A percentile compares a stretch with the other conserved stretches of the same genome.
Conservation (phyloP, 2,888 invertebrate genomes). For the Platycheirus rosarum region DNA sequence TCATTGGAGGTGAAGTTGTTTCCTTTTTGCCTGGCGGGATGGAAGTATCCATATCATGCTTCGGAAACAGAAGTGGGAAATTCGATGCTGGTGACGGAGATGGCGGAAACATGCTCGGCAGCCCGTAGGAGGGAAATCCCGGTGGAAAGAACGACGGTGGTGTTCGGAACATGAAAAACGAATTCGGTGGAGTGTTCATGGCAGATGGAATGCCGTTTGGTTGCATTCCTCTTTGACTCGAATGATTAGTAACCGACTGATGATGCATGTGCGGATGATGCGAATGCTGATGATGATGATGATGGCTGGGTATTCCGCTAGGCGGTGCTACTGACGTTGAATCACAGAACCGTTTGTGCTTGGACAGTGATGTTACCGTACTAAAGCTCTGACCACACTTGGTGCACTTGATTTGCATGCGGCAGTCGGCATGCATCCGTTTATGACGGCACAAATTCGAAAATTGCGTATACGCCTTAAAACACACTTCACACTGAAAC, state of each 20-base stretch:
- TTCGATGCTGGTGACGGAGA: constrained; percentile 80
- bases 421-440: constrained; percentile 98
- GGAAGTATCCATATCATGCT: constrained; percentile 83
- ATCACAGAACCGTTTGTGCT: constrained; percentile 98
- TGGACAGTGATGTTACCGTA: constrained; percentile 94
- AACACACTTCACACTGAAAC: constrained; percentile 97
- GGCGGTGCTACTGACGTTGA: constrained; percentile 86
- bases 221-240: constrained; percentile 51
- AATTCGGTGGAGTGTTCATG: constrained; percentile 84
- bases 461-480: constrained; percentile 99
- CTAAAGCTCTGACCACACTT: constrained; percentile 97
- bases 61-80: constrained; percentile 85
- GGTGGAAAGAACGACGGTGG: constrained; percentile 87
- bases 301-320: constrained; percentile 77
- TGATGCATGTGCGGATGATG: constrained; percentile 63
- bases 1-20: constrained; percentile 84
- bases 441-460: constrained; percentile 99
- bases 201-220: constrained; percentile 76
- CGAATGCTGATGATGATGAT: constrained; percentile 82
- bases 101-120: constrained; percentile 85
- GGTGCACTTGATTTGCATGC: constrained; percentile 95
- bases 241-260: constrained; percentile 55
- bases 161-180: constrained; percentile 89
- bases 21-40: constrained; percentile 83
- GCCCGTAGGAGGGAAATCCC: constrained; percentile 85